Percentiles rank a stretch among this genome's conserved stretches.
Conservation (phyloP, 2,113 vertebrate genomes). For the Lutjanus erythropterus region DNA sequence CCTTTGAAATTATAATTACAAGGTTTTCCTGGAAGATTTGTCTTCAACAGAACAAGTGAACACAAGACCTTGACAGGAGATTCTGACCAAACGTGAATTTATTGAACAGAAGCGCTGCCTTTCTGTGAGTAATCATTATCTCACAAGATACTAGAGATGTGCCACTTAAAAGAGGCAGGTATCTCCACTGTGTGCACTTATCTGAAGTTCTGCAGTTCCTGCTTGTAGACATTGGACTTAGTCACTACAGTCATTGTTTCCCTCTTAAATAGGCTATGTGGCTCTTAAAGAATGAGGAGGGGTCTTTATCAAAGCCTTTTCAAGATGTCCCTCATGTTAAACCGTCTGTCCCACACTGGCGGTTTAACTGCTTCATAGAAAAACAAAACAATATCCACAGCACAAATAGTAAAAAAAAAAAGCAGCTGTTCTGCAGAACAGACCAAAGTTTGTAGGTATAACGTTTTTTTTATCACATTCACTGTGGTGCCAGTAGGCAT, state of each 20-base stretch:
- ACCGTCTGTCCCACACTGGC: no score
- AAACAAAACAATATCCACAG: no score
- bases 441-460: background rate
- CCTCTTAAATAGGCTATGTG: no score
- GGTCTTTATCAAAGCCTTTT: no score
- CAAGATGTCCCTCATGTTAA: no score
- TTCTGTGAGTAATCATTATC: background rate
- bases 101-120: background rate
- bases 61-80: background rate
- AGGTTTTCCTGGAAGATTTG: background rate
- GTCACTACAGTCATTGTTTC: background rate
- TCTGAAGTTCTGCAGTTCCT: slow-evolving; percentile 36
- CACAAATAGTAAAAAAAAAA: background rate
- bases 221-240: slow-evolving; percentile 59
- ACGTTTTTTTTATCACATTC: background rate
- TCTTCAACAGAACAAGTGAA: background rate
- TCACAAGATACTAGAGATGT: background rate
- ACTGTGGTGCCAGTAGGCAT: background rate
- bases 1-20: slow-evolving; percentile 6
- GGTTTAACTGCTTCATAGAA: no score
- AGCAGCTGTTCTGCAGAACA: background rate
- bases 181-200: slow-evolving; percentile 27
- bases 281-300: no score
- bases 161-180: slow-evolving; percentile 22
- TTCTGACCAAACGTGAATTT: background rate